Evolutionary conservation across 2,797 vertebrate species (phyloP).

Genomic region (Hyperoplus immaculatus): DNA sequence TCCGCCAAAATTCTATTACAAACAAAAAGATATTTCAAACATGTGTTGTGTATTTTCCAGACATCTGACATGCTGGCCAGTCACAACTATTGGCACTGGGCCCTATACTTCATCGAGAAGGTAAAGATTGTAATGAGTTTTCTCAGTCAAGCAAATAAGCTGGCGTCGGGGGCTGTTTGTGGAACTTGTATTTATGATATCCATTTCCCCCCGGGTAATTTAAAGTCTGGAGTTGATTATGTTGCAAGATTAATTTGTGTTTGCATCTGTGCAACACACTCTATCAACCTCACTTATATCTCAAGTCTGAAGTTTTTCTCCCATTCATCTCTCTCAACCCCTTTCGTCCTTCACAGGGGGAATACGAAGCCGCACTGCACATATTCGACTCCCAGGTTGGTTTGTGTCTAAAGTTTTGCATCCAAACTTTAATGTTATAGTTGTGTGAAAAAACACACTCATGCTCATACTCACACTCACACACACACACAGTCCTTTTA

Average conservation of each 20-base stretch:
- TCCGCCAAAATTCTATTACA: not conserved
- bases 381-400: constrained; percentile 92
- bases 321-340: constrained; percentile 25
- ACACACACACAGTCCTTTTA: not conserved
- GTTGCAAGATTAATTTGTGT: constrained; percentile 70
- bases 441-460: not conserved
- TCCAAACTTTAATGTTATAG: constrained; percentile 8
- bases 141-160: constrained; percentile 55
- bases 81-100: constrained; percentile 99
- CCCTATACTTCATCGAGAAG: constrained; percentile 94
- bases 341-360: constrained; percentile 84
- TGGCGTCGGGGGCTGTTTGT: constrained; percentile 39
- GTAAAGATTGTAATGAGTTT: constrained; percentile 80
- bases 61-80: constrained; percentile 90
- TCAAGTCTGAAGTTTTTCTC: constrained; percentile 35
- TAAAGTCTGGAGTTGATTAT: constrained; percentile 71
- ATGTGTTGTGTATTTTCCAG: constrained; percentile 77
- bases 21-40: constrained; percentile 11
- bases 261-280: constrained; percentile 53
- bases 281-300: constrained; percentile 46
- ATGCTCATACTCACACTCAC: not conserved
- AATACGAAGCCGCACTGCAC: constrained; percentile 92
- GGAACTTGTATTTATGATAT: constrained; percentile 65
- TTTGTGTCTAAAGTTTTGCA: constrained; percentile 51
- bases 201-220: constrained; percentile 49